Evolutionary conservation across 2,888 invertebrate species (phyloP), one percentile per base, ranked within the genome.

Genomic region (Epinotia nisella): DNA sequence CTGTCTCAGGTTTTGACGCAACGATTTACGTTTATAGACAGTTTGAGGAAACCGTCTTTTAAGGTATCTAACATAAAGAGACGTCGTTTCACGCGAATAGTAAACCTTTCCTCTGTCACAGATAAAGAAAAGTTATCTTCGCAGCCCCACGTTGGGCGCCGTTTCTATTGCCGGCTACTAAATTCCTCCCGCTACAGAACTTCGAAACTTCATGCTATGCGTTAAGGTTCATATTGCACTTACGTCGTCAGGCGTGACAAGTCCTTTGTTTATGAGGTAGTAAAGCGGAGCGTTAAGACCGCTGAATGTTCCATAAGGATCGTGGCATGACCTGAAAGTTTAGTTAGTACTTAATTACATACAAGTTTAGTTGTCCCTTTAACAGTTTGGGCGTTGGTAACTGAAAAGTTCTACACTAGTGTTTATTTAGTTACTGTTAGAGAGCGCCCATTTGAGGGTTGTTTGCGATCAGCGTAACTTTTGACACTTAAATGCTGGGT

Each of bases 281-380:
- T 93, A 94, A 0, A 95, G 79, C 0, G 95, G 94, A 1, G 94
- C 95, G 70, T 88, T 85, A n/a, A 94, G 87, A 0, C 95, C 95
- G 61, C 94, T 94, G 81, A 94, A 94, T 49, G 88, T 88, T 15
- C 91, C 90, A 74, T 87, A 93, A 1, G 92, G 87, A 49, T 90
- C 92, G 84, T 95, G 94, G 76, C 95, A 95, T 1, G 95, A 94
- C 76, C 95, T 94, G 80, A 78, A 75, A 73, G 66, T 55, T 60
- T 29, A 1, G 9, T 24, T 58, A 45, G 61, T 55, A 49, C 29
- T 21, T 64, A 60, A 58, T 58, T 56, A 17, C 15, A 11, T 49
- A 62, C 49, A 51, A 24, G 49, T n/a, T 39, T 4, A n/a, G 62
- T 29, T 64, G 29, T 24, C 56, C 56, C 15, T 64, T 35, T 49